Conservation (phyloP, 2,888 invertebrate species). For the Rhogogaster chlorosoma region DNA sequence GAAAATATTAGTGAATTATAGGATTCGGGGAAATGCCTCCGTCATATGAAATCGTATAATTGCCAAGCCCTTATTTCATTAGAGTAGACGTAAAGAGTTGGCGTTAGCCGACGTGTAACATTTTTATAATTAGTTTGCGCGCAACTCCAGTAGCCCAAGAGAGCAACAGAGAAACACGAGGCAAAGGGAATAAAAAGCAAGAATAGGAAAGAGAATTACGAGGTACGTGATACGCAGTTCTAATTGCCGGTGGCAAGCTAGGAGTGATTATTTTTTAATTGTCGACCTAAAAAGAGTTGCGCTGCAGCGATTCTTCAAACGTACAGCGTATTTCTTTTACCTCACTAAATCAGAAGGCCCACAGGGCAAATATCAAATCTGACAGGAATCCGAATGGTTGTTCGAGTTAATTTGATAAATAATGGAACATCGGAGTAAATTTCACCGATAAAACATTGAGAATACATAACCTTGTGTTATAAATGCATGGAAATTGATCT, state of each 20-base stretch:
- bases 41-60: constrained; percentile 49
- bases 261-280: constrained; percentile 74
- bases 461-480: neutral
- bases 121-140: constrained; percentile 73
- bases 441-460: neutral
- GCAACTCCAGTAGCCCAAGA: constrained; percentile 54
- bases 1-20: neutral
- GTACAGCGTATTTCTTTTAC: neutral
- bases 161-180: constrained; percentile 49
- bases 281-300: constrained; percentile 56
- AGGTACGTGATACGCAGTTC: constrained; percentile 67
- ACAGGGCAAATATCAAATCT: neutral
- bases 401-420: neutral
- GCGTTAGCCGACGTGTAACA: constrained; percentile 63
- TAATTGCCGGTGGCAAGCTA: constrained; percentile 71
- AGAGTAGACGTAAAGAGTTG: constrained; percentile 49
- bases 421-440: neutral
- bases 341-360: neutral
- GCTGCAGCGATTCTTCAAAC: neutral
- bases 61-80: constrained; percentile 62
- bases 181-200: constrained; percentile 46
- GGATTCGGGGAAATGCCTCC: constrained; percentile 42
- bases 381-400: neutral
- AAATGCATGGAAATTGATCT: neutral
- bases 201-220: constrained; percentile 60